Conservation (phyloP, 1,140 invertebrate species). For the Solenopsis fugax region DNA sequence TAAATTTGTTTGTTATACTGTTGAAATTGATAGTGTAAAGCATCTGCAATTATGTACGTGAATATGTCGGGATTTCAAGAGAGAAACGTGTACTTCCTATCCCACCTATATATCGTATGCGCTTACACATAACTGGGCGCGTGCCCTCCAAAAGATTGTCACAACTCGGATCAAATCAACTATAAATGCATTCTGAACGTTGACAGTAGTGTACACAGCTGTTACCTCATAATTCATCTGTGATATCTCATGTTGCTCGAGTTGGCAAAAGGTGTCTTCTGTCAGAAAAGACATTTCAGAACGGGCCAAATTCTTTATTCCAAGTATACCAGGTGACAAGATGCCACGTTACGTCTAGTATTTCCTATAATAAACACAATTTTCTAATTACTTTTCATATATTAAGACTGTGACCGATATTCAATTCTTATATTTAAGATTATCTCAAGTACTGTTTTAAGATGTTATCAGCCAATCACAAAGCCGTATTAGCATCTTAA, state of each 20-base stretch:
- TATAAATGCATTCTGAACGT: constrained; percentile 36
- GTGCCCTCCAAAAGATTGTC: neutral
- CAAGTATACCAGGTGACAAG: neutral
- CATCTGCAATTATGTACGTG: neutral
- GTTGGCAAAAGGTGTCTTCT: constrained; percentile 29
- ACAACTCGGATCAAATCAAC: constrained; percentile 32
- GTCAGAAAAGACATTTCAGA: constrained; percentile 4
- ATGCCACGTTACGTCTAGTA: neutral
- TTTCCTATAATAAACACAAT: constrained; percentile 20
- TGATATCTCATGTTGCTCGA: constrained; percentile 44
- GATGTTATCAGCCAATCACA: too few species aligned
- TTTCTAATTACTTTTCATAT: neutral
- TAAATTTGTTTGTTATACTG: neutral
- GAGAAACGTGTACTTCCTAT: neutral
- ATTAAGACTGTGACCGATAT: neutral
- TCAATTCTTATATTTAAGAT: too few species aligned
- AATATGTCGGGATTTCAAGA: constrained; percentile 34
- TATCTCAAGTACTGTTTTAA: too few species aligned
- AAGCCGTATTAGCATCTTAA: too few species aligned
- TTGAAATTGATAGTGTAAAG: neutral
- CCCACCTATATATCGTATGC: neutral
- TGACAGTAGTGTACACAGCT: constrained; percentile 45
- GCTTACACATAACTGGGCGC: neutral
- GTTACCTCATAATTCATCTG: constrained; percentile 39
- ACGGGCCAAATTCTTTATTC: constrained; percentile 40